These are phyloP conservation scores for Punctoribates punctum DNA, from an alignment of 2,888 invertebrate species.

Conservation along the genomic window DNA sequence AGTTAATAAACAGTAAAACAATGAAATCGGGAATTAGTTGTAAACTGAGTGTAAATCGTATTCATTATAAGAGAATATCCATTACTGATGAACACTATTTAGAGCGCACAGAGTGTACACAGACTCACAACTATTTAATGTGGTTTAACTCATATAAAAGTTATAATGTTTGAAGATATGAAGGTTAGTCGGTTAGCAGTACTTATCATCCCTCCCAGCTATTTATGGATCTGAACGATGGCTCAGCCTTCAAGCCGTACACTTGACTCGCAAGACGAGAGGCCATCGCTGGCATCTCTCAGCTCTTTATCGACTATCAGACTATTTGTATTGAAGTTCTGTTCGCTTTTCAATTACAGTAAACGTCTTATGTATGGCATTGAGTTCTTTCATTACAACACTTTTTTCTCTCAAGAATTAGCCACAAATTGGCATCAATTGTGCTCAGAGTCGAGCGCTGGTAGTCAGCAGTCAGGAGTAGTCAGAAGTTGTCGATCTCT, in stretches of 20 bases:
- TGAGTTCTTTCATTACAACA: neutral
- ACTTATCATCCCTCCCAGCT: constrained; percentile 24
- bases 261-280: neutral
- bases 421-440: neutral
- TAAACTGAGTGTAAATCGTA: neutral
- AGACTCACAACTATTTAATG: neutral
- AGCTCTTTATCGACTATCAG: no score
- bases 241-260: neutral
- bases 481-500: no score
- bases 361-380: neutral
- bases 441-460: neutral
- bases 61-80: neutral
- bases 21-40: neutral
- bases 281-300: neutral
- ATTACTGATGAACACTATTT: neutral
- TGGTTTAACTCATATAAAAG: neutral
- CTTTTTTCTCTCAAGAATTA: neutral
- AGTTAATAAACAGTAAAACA: neutral
- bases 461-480: neutral
- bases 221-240: constrained; percentile 13
- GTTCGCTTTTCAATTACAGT: neutral
- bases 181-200: constrained; percentile 17
- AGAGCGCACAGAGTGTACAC: neutral
- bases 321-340: neutral
- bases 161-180: neutral